phyloP scores from a whole-genome alignment of 2,888 invertebrate species.

The Trypoxylon attenuatum region DNA sequence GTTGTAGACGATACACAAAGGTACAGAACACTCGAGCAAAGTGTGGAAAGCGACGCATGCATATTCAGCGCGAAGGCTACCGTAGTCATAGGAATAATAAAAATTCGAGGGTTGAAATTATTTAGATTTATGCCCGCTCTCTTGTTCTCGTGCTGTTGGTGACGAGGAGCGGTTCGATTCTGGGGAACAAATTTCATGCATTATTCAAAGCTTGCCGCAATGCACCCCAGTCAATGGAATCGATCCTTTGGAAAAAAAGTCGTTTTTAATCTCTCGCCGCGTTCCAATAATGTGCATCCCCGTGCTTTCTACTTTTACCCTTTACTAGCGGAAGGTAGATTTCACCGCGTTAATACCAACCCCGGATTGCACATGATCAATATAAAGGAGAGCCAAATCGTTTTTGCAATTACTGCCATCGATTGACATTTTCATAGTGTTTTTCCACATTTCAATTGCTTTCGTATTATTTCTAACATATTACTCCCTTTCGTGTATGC shows the following conservation, averaged over 20 bases:
- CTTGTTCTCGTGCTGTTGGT: conserved; percentile 64
- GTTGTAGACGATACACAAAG: conserved; percentile 51
- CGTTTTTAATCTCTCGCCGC: conserved; percentile 56
- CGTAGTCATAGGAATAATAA: conserved; percentile 65
- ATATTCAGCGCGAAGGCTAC: conserved; percentile 61
- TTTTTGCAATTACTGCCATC: not conserved
- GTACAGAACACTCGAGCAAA: conserved; percentile 50
- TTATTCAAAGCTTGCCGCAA: conserved; percentile 67
- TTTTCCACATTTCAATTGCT: too few species aligned
- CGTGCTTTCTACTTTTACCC: conserved; percentile 9
- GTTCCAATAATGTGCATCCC: conserved; percentile 52
- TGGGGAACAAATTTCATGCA: conserved; percentile 72
- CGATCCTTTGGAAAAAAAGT: conserved; percentile 65
- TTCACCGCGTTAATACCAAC: conserved; percentile 30
- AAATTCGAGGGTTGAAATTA: conserved; percentile 70
- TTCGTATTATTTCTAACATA: too few species aligned
- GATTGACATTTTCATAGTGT: too few species aligned
- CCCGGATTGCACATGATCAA: conserved; percentile 17
- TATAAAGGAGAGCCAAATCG: conserved; percentile 10
- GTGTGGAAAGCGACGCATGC: conserved; percentile 57
- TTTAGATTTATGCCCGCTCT: conserved; percentile 72
- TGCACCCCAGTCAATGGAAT: conserved; percentile 63
- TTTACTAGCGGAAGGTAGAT: conserved; percentile 23
- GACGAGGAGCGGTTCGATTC: conserved; percentile 70
- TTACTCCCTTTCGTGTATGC: too few species aligned